phyloP scores from a whole-genome alignment of 1,140 invertebrate genomes.

The Hycleus phaleratus region DNA sequence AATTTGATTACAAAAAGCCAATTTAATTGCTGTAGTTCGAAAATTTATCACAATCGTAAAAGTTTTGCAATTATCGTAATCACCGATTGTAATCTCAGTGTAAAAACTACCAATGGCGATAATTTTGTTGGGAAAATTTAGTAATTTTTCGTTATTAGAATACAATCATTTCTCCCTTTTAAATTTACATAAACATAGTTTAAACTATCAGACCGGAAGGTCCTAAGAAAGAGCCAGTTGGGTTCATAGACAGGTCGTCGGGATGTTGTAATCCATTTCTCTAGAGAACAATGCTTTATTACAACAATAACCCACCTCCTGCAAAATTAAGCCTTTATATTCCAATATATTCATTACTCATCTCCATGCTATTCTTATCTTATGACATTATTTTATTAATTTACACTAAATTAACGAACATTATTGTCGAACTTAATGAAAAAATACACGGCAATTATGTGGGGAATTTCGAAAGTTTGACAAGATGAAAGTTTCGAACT shows the following conservation, averaged over 20 bases:
- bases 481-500: too few relatives aligned
- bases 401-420: not conserved
- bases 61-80: too few relatives aligned
- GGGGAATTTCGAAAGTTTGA: too few relatives aligned
- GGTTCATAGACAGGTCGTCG: constrained; percentile 26
- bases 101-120: too few relatives aligned
- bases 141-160: too few relatives aligned
- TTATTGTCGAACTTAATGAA: not conserved
- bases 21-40: too few relatives aligned
- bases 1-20: too few relatives aligned
- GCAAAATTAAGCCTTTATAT: constrained; percentile 39
- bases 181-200: too few relatives aligned
- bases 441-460: not conserved
- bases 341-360: constrained; percentile 39
- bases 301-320: constrained; percentile 37
- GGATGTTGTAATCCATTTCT: constrained; percentile 36
- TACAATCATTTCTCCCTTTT: too few relatives aligned
- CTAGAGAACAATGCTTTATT: constrained; percentile 41
- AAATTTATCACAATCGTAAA: too few relatives aligned
- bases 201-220: constrained; percentile 3
- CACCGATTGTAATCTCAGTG: too few relatives aligned
- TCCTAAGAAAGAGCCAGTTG: constrained; percentile 11
- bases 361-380: constrained; percentile 22
- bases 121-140: too few relatives aligned
- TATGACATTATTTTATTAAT: not conserved